Evolutionary conservation across 1,140 invertebrate genomes (phyloP), one percentile per base, ranked within the genome.

Genomic region (Panagrolaimus sp.): DNA sequence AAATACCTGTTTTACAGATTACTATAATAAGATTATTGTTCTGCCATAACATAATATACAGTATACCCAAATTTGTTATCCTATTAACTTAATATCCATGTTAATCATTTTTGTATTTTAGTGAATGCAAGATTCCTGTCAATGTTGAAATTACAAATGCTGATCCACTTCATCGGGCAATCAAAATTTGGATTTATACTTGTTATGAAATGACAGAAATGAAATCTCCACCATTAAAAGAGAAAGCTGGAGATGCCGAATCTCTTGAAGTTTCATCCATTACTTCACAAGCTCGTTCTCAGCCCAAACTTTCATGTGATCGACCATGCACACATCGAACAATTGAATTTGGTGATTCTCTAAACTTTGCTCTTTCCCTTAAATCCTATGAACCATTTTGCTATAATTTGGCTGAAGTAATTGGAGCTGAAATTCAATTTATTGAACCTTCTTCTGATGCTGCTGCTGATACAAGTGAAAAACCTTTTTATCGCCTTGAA

Each of bases 91-190:
- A n/a, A n/a, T n/a, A n/a, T n/a, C n/a, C n/a, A n/a, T n/a, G n/a
- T n/a, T n/a, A 38, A 38, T 4, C 7, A 38, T 38, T 38, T 38
- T 38, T 38, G 7, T 38, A 38, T 38, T 38, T 38, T 7, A 38
- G 32, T 38, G 32, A 38, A 9, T 58, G 52, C n/a, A n/a, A 10
- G 1, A n/a, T 68, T 38, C 28, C 45, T 24, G 65, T 17, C 1
- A 48, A 32, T 6, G 26, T 47, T 14, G 21, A 24, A 17, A 46
- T 58, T 1, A 43, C 8, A 3, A 58, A 38, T 32, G 44, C 48
- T 14, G 47, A 68, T 32, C 67, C 47, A 10, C 15, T 65, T 8
- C 67, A 38, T 14, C 47, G 67, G n/a, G 1, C 67, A 1, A 28
- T 24, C 52, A 21, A 26, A 12, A 24, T 58, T 3, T 21, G 21